phyloP scores from a whole-genome alignment of 2,797 vertebrate species.

The Poeciliopsis infans region DNA sequence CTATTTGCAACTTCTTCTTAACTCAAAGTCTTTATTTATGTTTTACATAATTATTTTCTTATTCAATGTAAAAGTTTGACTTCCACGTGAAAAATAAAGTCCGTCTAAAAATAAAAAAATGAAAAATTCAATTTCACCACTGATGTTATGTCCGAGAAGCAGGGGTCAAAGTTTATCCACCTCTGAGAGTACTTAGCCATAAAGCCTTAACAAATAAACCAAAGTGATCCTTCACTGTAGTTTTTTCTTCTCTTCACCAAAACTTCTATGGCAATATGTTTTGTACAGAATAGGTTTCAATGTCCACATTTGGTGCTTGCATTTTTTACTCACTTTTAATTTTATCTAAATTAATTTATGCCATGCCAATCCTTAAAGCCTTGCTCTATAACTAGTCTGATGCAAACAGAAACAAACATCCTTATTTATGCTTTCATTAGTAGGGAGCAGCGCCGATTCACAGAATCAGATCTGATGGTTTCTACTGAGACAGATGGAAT shows the following conservation, averaged over 20 bases:
- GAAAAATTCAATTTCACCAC: neutral
- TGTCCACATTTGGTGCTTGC: neutral
- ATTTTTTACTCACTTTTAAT: neutral
- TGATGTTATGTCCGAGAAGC: neutral
- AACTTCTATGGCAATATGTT: neutral
- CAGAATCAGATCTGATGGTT: constrained; percentile 73
- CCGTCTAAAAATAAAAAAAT: neutral
- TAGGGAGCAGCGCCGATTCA: constrained; percentile 75
- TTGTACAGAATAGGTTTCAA: neutral
- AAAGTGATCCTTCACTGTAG: neutral
- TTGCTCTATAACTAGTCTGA: constrained; percentile 41
- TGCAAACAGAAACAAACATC: constrained; percentile 48
- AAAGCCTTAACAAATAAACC: neutral
- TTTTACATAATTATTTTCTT: neutral
- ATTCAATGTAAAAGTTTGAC: neutral
- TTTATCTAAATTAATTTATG: neutral
- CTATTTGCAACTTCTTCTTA: neutral
- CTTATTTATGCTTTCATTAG: constrained; percentile 80
- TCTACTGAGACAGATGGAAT: constrained; percentile 68
- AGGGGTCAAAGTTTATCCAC: neutral
- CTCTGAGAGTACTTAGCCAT: neutral
- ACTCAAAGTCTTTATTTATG: neutral
- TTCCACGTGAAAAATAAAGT: neutral
- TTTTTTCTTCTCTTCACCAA: neutral
- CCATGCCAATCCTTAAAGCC: neutral